These are phyloP conservation scores for Podarcis cretensis DNA, from an alignment of 2,113 vertebrate species.

Conservation along the genomic window DNA sequence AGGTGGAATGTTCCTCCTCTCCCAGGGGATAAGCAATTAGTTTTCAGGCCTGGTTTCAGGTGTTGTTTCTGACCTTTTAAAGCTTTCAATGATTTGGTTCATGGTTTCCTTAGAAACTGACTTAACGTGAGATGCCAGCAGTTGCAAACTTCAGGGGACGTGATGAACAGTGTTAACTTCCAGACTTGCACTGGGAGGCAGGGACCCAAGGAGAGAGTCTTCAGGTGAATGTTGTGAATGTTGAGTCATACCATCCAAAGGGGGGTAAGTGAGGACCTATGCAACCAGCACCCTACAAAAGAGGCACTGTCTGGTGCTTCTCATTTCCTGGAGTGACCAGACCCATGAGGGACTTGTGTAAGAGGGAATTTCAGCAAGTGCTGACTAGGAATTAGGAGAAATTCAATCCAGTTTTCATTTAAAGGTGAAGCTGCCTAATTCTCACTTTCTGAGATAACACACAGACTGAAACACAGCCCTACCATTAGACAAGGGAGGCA, in stretches of 20 bases:
- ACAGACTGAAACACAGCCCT: neutral
- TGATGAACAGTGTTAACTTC: neutral
- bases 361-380: neutral
- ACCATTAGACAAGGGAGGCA: too few relatives aligned
- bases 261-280: neutral
- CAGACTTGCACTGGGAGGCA: neutral
- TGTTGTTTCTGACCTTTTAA: neutral
- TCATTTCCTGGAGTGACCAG: neutral
- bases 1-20: neutral
- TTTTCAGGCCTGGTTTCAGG: fast-evolving
- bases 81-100: fast-evolving
- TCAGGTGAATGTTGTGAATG: neutral
- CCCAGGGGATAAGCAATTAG: neutral
- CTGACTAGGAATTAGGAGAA: neutral
- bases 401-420: too few relatives aligned
- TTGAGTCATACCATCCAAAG: neutral
- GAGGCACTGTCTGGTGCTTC: too few relatives aligned
- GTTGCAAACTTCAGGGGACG: neutral
- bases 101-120: neutral
- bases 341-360: neutral
- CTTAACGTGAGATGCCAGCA: neutral
- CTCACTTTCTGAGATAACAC: too few relatives aligned
- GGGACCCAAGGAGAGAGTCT: neutral
- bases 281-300: neutral
- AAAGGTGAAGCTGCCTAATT: too few relatives aligned